Conservation (phyloP, 2,797 vertebrate genomes). For the Hyperoplus lanceolatus region DNA sequence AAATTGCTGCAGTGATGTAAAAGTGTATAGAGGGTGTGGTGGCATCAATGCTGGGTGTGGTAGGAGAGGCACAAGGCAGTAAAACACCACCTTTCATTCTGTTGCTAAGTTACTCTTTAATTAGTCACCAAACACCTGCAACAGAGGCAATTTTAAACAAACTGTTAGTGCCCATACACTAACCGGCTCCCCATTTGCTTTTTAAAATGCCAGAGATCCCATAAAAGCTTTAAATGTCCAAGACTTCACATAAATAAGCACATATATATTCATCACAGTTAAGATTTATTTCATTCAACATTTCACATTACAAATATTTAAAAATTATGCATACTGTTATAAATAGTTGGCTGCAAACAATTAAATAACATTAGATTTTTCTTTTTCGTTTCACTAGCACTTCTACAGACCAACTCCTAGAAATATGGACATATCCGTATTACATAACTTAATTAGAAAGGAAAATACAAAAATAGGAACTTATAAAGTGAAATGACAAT, state of each 20-base stretch:
- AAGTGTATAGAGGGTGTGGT: not conserved
- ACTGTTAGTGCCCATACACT: not conserved
- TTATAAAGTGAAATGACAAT: slow-evolving; percentile 99
- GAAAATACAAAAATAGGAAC: slow-evolving; percentile 99
- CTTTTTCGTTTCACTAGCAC: slow-evolving; percentile 99
- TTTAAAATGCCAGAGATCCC: not conserved
- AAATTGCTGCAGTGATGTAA: not conserved
- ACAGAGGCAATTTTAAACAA: not conserved
- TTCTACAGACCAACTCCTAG: slow-evolving; percentile 99
- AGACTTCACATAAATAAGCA: slow-evolving; percentile 43
- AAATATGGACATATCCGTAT: slow-evolving; percentile 99
- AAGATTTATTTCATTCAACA: slow-evolving; percentile 99
- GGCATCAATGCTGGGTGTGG: not conserved
- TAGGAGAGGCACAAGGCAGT: not conserved
- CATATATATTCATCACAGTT: slow-evolving; percentile 90
- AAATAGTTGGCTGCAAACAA: slow-evolving; percentile 99
- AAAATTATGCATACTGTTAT: slow-evolving; percentile 99
- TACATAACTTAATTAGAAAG: slow-evolving; percentile 99
- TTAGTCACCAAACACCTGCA: not conserved
- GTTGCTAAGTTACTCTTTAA: not conserved
- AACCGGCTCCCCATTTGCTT: not conserved
- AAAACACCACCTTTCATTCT: not conserved
- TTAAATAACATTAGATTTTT: slow-evolving; percentile 99
- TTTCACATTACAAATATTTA: slow-evolving; percentile 99
- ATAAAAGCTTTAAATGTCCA: not conserved